Conservation (phyloP, 2,113 vertebrate species). For the Malurus elegans region DNA sequence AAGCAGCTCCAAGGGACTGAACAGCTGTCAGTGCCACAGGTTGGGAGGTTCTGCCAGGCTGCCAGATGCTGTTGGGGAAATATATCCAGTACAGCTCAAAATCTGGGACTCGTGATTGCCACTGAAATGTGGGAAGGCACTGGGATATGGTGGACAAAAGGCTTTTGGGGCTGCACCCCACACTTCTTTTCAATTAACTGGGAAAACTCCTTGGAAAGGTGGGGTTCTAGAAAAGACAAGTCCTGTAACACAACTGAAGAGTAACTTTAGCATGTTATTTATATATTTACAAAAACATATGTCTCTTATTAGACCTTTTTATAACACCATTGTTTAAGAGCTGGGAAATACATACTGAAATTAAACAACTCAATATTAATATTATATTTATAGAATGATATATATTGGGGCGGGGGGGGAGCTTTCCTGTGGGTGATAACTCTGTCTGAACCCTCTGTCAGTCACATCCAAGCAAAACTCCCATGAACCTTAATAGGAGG, state of each 20-base stretch:
- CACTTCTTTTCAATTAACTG: not conserved
- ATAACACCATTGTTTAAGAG: not conserved
- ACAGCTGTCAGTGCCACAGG: constrained; percentile 5
- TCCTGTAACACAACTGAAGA: constrained; percentile 1
- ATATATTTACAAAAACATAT: constrained; percentile 15
- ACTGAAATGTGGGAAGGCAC: not conserved
- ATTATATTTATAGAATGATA: not conserved
- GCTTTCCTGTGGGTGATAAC: not conserved
- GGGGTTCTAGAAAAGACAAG: not conserved
- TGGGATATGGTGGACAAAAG: not conserved
- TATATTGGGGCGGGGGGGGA: accelerated
- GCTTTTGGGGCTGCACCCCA: not conserved
- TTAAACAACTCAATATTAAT: not conserved
- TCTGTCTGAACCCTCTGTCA: not conserved
- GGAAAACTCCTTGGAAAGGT: not conserved
- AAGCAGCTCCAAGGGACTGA: not conserved
- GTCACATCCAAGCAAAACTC: not conserved
- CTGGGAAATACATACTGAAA: not conserved
- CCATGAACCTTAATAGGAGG: not conserved
- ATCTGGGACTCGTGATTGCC: not conserved
- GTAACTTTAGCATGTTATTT: not conserved
- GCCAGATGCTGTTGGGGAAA: constrained; percentile 51
- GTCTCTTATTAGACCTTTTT: not conserved
- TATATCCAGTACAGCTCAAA: not conserved
- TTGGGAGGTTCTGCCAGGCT: constrained; percentile 24